Evolutionary conservation across 2,888 invertebrate genomes (phyloP).

Genomic region (Synanthedon vespiformis): DNA sequence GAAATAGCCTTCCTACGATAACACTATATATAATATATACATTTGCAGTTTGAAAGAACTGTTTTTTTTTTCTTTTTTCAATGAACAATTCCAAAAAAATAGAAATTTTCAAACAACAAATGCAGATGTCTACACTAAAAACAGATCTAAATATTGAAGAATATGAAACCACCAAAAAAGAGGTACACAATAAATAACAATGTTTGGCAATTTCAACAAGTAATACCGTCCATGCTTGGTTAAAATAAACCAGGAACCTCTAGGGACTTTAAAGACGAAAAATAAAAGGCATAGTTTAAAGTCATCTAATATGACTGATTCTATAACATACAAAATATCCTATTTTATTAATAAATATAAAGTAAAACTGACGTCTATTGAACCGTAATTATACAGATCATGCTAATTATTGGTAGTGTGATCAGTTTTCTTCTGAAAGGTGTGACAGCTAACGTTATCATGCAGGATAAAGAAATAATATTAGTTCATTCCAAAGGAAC

Average conservation of each 20-base stretch:
- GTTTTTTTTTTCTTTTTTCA: conserved; percentile 1
- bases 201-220: conserved; percentile 19
- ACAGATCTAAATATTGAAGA: conserved; percentile 4
- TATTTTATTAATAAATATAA: neutral
- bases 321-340: neutral
- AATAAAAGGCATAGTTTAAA: conserved; percentile 12
- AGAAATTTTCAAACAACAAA: conserved; percentile 6
- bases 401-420: conserved; percentile 45
- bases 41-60: conserved; percentile 16
- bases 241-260: conserved; percentile 19
- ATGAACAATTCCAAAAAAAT: conserved; percentile 1
- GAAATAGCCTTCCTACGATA: conserved; percentile 2
- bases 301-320: conserved; percentile 27
- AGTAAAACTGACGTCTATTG: neutral
- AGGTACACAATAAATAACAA: conserved; percentile 2
- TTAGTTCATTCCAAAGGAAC: conserved; percentile 63
- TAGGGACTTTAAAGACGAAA: conserved; percentile 9
- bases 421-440: conserved; percentile 27
- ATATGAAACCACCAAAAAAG: conserved; percentile 7
- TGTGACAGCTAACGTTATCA: conserved; percentile 40
- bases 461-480: conserved; percentile 36
- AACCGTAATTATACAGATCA: conserved; percentile 21
- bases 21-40: conserved; percentile 1
- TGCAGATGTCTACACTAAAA: conserved; percentile 1
- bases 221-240: conserved; percentile 29